Evolutionary conservation across 1,140 invertebrate genomes (phyloP).

Genomic region (Drosophila neocordata): DNA sequence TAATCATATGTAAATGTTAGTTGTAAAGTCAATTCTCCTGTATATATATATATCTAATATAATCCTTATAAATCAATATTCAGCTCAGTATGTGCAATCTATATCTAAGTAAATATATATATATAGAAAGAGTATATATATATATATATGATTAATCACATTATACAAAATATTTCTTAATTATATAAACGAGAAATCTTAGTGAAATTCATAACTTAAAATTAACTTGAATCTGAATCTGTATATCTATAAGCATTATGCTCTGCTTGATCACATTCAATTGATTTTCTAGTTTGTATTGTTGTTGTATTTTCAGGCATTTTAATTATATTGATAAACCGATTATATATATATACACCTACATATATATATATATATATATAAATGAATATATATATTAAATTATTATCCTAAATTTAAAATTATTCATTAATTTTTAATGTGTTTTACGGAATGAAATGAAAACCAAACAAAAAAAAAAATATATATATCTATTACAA

Average conservation of each 20-base stretch:
- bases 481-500: conserved; percentile 68
- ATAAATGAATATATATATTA: conserved; percentile 14
- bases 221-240: conserved; percentile 29
- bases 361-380: conserved; percentile 19
- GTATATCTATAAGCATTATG: conserved; percentile 32
- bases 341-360: conserved; percentile 14
- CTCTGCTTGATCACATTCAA: conserved; percentile 38
- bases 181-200: conserved; percentile 2
- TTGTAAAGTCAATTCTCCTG: conserved; percentile 65
- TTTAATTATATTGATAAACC: conserved; percentile 32
- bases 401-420: conserved; percentile 37
- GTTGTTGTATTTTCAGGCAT: conserved; percentile 62
- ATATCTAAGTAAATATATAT: conserved; percentile 17
- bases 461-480: conserved; percentile 20
- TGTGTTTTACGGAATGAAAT: conserved; percentile 32
- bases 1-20: conserved; percentile 4
- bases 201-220: conserved; percentile 8
- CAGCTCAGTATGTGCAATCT: conserved; percentile 63
- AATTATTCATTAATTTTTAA: conserved; percentile 56
- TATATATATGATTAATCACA: conserved; percentile 16
- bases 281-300: conserved; percentile 65
- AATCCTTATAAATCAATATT: conserved; percentile 15
- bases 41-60: conserved; percentile 46
- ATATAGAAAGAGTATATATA: too few species aligned
- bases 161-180: conserved; percentile 3